Percentiles rank a stretch among this genome's conserved stretches.
These are phyloP conservation scores for Meloidogyne floridensis DNA, from an alignment of 1,140 invertebrate species.

Conservation along the genomic window DNA sequence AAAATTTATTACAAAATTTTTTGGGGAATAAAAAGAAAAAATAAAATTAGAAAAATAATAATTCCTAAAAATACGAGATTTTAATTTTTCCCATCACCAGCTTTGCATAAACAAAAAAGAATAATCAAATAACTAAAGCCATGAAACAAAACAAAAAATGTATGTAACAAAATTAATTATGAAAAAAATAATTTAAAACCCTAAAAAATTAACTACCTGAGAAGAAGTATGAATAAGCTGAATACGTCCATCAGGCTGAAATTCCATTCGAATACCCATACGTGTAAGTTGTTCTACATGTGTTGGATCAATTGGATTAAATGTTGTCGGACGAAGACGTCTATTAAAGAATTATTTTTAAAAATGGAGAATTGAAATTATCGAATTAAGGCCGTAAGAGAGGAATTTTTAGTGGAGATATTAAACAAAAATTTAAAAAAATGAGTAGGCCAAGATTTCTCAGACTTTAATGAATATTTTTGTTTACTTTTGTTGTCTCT, in stretches of 20 bases:
- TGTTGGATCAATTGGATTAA: slow-evolving; percentile 80
- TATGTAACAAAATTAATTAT: background rate
- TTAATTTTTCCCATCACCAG: background rate
- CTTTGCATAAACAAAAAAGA: slow-evolving; percentile 9
- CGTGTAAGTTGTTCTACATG: slow-evolving; percentile 83
- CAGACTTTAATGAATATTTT: no score
- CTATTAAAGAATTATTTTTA: slow-evolving; percentile 47
- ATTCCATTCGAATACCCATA: slow-evolving; percentile 90
- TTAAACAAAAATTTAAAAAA: no score
- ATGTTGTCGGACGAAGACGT: slow-evolving; percentile 68
- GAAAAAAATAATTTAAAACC: background rate
- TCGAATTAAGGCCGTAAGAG: no score
- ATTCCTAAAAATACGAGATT: background rate
- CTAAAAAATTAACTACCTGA: slow-evolving; percentile 66
- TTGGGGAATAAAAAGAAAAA: background rate
- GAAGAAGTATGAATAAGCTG: slow-evolving; percentile 78
- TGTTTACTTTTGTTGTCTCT: no score
- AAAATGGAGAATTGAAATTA: no score
- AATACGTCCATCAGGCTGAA: slow-evolving; percentile 78
- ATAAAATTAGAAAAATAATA: slow-evolving; percentile 4
- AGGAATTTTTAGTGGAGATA: no score
- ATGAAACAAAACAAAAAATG: background rate
- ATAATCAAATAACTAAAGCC: slow-evolving; percentile 14
- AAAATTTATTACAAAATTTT: background rate
- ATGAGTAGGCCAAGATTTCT: no score